Percentiles rank a stretch among this genome's conserved stretches.
These are phyloP conservation scores for Dreissena rostriformis DNA, from an alignment of 1,140 invertebrate species.

Conservation along the genomic window DNA sequence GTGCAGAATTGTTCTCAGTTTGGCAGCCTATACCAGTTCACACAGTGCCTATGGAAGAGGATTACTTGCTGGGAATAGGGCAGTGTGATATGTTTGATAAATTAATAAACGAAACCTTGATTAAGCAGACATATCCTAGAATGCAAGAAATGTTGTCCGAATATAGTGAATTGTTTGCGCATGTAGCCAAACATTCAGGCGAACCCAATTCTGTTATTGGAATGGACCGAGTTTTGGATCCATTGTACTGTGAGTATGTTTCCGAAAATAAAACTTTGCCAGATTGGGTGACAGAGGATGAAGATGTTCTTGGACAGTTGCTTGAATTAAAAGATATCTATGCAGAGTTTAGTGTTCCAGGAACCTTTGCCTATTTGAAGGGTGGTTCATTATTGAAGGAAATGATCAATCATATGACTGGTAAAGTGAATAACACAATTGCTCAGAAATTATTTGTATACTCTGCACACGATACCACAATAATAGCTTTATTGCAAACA, in stretches of 20 bases:
- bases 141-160: conserved; percentile 9
- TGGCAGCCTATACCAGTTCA: conserved; percentile 66
- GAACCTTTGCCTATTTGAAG: conserved; percentile 18
- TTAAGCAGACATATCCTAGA: not conserved
- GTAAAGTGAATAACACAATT: not conserved
- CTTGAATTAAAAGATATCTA: conserved; percentile 14
- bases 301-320: conserved; percentile 15
- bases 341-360: not conserved
- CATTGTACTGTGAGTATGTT: conserved; percentile 27
- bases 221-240: conserved; percentile 2
- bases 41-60: conserved; percentile 42
- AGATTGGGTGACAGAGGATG: conserved; percentile 3
- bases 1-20: not conserved
- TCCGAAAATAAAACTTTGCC: conserved; percentile 3
- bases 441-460: conserved; percentile 32
- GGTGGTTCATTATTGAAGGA: conserved; percentile 29
- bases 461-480: conserved; percentile 38
- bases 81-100: too few relatives aligned
- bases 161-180: conserved; percentile 8
- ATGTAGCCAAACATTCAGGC: conserved; percentile 16
- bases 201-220: conserved; percentile 34
- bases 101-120: too few relatives aligned
- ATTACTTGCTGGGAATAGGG: conserved; percentile 24
- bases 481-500: conserved; percentile 16
- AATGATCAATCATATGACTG: conserved; percentile 35